A percentile compares a stretch with the other conserved stretches of the same genome.
phyloP scores from a whole-genome alignment of 2,888 invertebrate genomes.

The Eristalis arbustorum region DNA sequence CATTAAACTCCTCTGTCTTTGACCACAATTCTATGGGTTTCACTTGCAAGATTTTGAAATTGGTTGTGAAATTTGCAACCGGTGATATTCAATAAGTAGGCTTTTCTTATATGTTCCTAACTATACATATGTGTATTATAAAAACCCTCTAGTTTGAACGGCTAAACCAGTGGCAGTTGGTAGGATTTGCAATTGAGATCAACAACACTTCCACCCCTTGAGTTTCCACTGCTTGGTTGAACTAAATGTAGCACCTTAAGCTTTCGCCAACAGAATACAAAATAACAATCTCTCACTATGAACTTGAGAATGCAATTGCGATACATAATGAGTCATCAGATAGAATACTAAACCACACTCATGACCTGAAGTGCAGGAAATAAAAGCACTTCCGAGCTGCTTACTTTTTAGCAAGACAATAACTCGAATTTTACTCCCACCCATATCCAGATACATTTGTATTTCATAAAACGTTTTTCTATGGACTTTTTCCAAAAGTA shows the following conservation, averaged over 20 bases:
- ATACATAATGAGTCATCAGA: not conserved
- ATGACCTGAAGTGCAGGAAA: not conserved
- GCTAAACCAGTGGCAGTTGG: slow-evolving; percentile 27
- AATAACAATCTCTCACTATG: slow-evolving; percentile 13
- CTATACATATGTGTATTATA: not conserved
- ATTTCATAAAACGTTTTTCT: too few species aligned
- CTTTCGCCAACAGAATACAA: not conserved
- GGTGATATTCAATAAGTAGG: not conserved
- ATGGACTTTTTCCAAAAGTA: too few species aligned
- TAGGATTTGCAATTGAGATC: slow-evolving; percentile 55
- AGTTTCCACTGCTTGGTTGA: not conserved
- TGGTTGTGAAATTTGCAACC: not conserved
- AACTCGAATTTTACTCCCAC: not conserved
- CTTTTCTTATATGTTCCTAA: not conserved
- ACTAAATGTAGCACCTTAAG: not conserved
- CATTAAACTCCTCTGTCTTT: too few species aligned
- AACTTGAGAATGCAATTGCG: slow-evolving; percentile 18
- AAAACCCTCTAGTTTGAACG: not conserved
- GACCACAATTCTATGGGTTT: not conserved
- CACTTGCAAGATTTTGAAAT: not conserved
- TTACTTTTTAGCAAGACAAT: not conserved
- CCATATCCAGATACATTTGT: not conserved
- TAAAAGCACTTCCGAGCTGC: slow-evolving; percentile 1
- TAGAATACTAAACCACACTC: not conserved
- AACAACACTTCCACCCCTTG: not conserved